phyloP scores from a whole-genome alignment of 2,113 vertebrate genomes.

The Rhabdomys dilectus region DNA sequence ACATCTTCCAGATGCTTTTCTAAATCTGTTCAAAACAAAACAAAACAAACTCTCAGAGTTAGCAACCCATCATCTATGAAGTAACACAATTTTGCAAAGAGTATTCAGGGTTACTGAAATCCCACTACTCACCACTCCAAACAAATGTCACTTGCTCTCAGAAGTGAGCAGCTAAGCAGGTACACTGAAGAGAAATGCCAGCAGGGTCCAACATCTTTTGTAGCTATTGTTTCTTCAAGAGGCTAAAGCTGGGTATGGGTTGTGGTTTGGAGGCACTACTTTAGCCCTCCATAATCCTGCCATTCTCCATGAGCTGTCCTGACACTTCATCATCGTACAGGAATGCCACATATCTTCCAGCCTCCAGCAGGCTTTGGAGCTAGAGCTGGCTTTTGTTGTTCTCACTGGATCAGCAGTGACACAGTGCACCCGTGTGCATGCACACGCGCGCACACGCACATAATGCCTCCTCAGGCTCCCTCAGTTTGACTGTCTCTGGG shows the following conservation, averaged over 20 bases:
- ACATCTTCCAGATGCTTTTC: neutral
- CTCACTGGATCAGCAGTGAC: too few relatives aligned
- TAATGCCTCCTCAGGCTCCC: neutral
- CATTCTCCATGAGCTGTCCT: neutral
- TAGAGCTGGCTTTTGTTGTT: neutral
- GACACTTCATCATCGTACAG: too few relatives aligned
- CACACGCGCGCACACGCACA: too few relatives aligned
- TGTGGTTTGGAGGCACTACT: neutral
- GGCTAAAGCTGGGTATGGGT: neutral
- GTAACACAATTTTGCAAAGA: neutral
- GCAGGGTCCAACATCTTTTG: too few relatives aligned
- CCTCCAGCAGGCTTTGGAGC: neutral
- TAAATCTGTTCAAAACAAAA: neutral
- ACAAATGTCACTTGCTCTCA: neutral
- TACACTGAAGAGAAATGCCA: neutral
- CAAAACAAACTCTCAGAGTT: neutral
- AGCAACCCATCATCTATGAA: neutral
- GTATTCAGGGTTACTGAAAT: neutral
- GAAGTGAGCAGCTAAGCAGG: neutral
- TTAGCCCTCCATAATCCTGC: neutral
- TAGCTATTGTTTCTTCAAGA: neutral
- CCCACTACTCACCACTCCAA: neutral
- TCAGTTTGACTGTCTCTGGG: neutral
- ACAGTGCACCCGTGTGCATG: too few relatives aligned
- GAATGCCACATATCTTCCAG: neutral